phyloP scores from a whole-genome alignment of 92 coral and sea anemone species.

The Scolanthus callimorphus region DNA sequence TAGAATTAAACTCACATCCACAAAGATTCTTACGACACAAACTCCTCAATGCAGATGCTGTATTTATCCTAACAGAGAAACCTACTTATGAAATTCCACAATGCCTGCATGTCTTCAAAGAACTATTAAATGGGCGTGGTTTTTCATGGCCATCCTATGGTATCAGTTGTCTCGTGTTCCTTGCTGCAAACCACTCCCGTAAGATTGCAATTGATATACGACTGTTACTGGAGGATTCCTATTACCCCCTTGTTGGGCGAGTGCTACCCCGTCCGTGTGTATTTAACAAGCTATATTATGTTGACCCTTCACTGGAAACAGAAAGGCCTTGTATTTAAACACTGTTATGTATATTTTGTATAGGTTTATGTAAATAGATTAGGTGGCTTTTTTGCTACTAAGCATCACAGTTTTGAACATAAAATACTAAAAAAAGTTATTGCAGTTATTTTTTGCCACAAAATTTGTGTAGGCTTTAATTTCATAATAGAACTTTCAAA shows the following conservation, averaged over 20 bases:
- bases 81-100: background rate
- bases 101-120: background rate
- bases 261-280: conserved; percentile 9
- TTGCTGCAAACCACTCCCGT: conserved; percentile 1
- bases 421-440: too few species aligned
- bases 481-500: too few species aligned
- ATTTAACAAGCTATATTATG: conserved; percentile 3
- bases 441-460: too few species aligned
- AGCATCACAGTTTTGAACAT: too few species aligned
- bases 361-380: too few species aligned
- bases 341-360: too few species aligned
- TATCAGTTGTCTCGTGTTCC: conserved; percentile 3
- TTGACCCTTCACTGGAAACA: conserved; percentile 14
- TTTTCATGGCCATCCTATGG: conserved; percentile 14
- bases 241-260: conserved; percentile 11
- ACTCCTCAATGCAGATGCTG: background rate
- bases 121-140: background rate
- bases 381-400: too few species aligned
- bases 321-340: conserved; percentile 15
- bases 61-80: background rate
- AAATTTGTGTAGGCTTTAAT: too few species aligned
- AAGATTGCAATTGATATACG: conserved; percentile 7
- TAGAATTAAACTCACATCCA: background rate
- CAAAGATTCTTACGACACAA: background rate
- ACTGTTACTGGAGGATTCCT: conserved; percentile 16